Percentiles rank a stretch among this genome's conserved stretches.
Conservation (phyloP, 2,113 vertebrate species). For the Hemibagrus wyckioides region DNA sequence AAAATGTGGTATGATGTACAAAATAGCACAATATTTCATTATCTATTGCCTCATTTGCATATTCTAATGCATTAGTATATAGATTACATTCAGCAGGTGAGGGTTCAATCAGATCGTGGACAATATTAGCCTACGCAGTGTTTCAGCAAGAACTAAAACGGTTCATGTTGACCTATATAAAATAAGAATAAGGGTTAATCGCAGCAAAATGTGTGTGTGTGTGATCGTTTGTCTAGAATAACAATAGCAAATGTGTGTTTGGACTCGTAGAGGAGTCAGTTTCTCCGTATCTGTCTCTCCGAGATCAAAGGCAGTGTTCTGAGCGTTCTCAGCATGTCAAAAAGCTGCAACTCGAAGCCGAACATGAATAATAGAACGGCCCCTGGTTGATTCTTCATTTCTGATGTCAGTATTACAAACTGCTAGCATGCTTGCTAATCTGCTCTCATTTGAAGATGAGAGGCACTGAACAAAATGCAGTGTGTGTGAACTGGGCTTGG, state of each 20-base stretch:
- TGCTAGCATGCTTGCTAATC: conserved; percentile 28
- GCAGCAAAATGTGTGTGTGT: neutral
- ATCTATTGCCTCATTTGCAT: neutral
- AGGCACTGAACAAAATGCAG: conserved; percentile 7
- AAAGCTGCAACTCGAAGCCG: conserved; percentile 30
- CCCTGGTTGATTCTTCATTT: conserved; percentile 29
- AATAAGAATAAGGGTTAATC: conserved; percentile 4
- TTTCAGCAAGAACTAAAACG: neutral
- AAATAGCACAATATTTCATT: neutral
- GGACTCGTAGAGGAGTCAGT: neutral
- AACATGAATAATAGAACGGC: conserved; percentile 41
- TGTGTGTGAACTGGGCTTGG: neutral
- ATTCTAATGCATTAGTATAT: neutral
- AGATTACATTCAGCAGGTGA: neutral
- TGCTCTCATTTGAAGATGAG: conserved; percentile 34
- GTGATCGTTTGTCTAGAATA: neutral
- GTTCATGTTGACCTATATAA: neutral
- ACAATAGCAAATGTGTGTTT: neutral
- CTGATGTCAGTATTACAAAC: conserved; percentile 36
- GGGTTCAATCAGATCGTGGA: neutral
- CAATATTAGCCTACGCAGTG: neutral
- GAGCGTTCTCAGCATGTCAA: conserved; percentile 20
- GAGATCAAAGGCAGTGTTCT: conserved; percentile 43
- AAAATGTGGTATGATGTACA: neutral
- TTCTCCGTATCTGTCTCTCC: conserved; percentile 24